Conservation (phyloP, 2,113 vertebrate species). For the Lepus europaeus region DNA sequence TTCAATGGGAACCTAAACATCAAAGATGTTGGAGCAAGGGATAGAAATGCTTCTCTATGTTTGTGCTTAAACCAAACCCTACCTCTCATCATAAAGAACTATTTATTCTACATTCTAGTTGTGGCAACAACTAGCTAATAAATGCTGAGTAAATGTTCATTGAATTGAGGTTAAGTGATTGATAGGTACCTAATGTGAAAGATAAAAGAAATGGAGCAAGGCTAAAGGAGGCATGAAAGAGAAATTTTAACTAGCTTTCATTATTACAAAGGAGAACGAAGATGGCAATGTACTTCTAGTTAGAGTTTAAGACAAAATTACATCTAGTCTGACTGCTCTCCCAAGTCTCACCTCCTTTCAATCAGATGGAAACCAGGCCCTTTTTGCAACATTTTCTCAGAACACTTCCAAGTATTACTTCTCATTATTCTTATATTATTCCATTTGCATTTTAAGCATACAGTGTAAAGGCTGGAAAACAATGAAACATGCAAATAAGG, state of each 20-base stretch:
- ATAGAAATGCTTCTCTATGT: background rate
- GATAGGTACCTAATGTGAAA: background rate
- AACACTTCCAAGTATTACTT: slow-evolving; percentile 82
- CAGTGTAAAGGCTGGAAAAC: slow-evolving; percentile 82
- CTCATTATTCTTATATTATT: slow-evolving; percentile 85
- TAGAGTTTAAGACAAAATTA: slow-evolving; percentile 67
- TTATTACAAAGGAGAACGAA: slow-evolving; percentile 15
- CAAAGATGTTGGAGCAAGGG: background rate
- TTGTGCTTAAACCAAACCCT: background rate
- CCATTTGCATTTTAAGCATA: slow-evolving; percentile 85
- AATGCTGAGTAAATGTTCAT: slow-evolving; percentile 12
- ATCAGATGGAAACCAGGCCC: slow-evolving; percentile 57
- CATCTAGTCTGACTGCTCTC: slow-evolving; percentile 47
- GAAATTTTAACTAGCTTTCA: slow-evolving; percentile 60
- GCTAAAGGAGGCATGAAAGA: slow-evolving; percentile 15
- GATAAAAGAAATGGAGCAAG: slow-evolving; percentile 25
- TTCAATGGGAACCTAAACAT: background rate
- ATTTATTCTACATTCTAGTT: slow-evolving; percentile 34
- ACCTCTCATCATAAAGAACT: slow-evolving; percentile 21
- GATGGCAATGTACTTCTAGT: background rate
- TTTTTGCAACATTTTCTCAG: slow-evolving; percentile 78
- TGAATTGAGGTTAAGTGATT: slow-evolving; percentile 20
- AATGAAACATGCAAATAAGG: slow-evolving; percentile 86
- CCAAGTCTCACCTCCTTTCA: slow-evolving; percentile 74
- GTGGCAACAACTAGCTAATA: slow-evolving; percentile 30